phyloP scores from a whole-genome alignment of 2,113 vertebrate species.

The Trematomus loennbergii region DNA sequence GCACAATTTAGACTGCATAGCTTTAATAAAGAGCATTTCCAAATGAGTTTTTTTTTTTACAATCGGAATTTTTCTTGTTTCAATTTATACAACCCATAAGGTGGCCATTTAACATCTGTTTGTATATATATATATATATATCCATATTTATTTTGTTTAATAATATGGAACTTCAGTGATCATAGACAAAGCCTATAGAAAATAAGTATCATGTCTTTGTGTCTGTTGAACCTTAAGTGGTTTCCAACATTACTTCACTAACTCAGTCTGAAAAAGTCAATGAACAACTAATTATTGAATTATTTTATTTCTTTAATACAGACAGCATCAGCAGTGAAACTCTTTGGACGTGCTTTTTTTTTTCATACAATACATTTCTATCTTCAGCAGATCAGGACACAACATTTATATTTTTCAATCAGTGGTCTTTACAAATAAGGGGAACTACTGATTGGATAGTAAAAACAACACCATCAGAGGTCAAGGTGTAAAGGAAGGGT shows the following conservation, averaged over 20 bases:
- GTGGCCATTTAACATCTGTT: too few relatives aligned
- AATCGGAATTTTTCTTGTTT: neutral
- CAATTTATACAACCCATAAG: neutral
- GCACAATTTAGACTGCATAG: too few relatives aligned
- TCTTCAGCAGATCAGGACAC: constrained; percentile 73
- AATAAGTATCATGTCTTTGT: neutral
- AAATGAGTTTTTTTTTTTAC: too few relatives aligned
- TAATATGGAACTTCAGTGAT: neutral
- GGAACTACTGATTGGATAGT: constrained; percentile 60
- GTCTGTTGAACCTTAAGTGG: neutral
- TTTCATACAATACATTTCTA: constrained; percentile 32
- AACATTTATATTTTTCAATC: constrained; percentile 66
- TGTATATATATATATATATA: too few relatives aligned
- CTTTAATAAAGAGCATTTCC: neutral
- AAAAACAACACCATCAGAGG: constrained; percentile 33
- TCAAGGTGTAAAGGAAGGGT: constrained; percentile 8
- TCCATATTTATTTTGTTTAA: neutral
- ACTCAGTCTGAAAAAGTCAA: neutral
- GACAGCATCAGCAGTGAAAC: constrained; percentile 63
- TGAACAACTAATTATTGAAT: constrained; percentile 33
- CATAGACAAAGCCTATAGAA: neutral
- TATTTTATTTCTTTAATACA: constrained; percentile 71
- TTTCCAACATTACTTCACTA: neutral
- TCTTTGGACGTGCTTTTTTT: constrained; percentile 39
- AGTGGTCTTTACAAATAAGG: constrained; percentile 59